These are phyloP conservation scores for Eugnorisma glareosa DNA, from an alignment of 2,888 invertebrate species.

Conservation along the genomic window DNA sequence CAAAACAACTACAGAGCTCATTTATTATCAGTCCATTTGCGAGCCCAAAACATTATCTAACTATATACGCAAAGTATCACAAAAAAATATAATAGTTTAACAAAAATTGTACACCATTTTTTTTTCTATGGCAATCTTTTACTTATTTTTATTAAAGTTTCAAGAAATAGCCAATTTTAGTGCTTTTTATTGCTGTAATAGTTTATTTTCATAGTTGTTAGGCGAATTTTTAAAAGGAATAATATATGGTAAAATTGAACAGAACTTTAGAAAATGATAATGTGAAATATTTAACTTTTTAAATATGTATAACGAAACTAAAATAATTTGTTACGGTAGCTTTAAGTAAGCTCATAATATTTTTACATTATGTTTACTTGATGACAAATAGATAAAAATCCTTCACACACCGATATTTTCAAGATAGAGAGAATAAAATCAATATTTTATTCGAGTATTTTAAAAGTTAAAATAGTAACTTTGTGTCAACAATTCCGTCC, in stretches of 20 bases:
- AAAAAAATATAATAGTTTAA: constrained; percentile 56
- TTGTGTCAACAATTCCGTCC: constrained; percentile 19
- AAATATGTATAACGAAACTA: not conserved
- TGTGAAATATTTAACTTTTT: constrained; percentile 7
- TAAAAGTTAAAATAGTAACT: not conserved
- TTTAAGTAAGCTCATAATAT: constrained; percentile 18
- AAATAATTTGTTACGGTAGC: not conserved
- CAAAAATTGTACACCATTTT: constrained; percentile 58
- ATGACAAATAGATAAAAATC: not conserved
- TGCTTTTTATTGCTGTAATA: constrained; percentile 47
- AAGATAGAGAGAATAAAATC: constrained; percentile 1
- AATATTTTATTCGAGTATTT: constrained; percentile 32
- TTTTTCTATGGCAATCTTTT: constrained; percentile 25
- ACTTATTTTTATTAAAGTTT: constrained; percentile 15
- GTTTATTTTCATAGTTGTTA: not conserved
- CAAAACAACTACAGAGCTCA: constrained; percentile 45
- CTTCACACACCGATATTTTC: not conserved
- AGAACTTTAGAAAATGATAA: constrained; percentile 6
- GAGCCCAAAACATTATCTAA: constrained; percentile 52
- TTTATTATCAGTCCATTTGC: constrained; percentile 64
- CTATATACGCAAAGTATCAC: constrained; percentile 69
- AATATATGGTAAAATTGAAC: constrained; percentile 6
- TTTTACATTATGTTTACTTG: not conserved
- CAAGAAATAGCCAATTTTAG: constrained; percentile 43
- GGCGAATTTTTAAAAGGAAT: not conserved